These are phyloP conservation scores for Egretta garzetta DNA, from an alignment of 2,113 vertebrate genomes.

Conservation along the genomic window DNA sequence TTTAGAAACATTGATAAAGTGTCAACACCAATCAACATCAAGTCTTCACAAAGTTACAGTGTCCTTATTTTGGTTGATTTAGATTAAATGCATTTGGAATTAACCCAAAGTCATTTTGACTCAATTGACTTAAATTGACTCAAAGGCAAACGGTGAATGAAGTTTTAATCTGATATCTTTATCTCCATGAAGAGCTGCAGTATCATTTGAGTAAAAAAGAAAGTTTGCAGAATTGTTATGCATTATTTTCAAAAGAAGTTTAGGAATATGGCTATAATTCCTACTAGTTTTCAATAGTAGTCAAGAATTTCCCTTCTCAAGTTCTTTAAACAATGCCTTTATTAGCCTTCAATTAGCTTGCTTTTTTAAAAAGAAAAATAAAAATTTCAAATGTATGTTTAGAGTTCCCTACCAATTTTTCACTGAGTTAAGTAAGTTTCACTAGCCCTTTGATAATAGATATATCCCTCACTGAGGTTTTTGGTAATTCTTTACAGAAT, in stretches of 20 bases:
- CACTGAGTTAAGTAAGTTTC: background rate
- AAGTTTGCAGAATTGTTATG: background rate
- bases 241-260: background rate
- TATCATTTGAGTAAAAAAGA: background rate
- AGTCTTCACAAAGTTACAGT: slow-evolving; percentile 46
- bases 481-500: background rate
- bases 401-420: background rate
- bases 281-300: background rate
- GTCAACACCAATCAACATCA: slow-evolving; percentile 54
- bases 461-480: background rate
- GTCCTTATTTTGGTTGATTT: slow-evolving; percentile 50
- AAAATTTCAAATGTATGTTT: background rate
- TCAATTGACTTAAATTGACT: slow-evolving; percentile 14
- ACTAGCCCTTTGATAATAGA: background rate
- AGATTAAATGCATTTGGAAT: slow-evolving; percentile 5
- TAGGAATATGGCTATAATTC: background rate
- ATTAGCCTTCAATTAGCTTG: background rate
- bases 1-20: slow-evolving; percentile 64
- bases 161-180: background rate
- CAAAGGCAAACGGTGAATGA: background rate
- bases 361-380: background rate
- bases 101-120: background rate
- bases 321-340: background rate
- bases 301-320: background rate
- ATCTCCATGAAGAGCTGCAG: background rate